These are phyloP conservation scores for Stegodyphus mimosarum DNA, from an alignment of 1,140 invertebrate genomes.

Conservation along the genomic window DNA sequence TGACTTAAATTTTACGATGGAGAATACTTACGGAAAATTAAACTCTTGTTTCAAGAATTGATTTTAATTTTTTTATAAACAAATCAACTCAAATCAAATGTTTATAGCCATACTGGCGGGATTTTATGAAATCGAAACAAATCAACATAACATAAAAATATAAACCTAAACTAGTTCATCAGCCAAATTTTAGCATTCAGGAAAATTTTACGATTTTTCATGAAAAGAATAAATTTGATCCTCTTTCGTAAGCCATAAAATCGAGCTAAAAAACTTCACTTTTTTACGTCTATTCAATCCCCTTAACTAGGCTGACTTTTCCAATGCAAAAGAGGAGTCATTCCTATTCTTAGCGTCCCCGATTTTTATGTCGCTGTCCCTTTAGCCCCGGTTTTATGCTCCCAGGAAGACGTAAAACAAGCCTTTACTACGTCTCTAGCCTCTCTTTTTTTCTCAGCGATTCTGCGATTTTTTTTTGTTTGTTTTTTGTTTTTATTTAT, in stretches of 20 bases:
- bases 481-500: constrained; percentile 25
- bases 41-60: no score
- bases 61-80: no score
- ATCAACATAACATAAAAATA: no score
- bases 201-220: constrained; percentile 6
- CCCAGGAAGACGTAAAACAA: constrained; percentile 48
- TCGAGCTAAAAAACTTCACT: constrained; percentile 1
- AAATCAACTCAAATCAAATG: no score
- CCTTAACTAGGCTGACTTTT: constrained; percentile 26
- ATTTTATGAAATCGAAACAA: no score
- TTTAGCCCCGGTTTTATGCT: constrained; percentile 9
- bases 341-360: constrained; percentile 31
- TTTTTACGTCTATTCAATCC: constrained; percentile 12
- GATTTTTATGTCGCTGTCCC: not conserved
- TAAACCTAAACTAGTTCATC: not conserved
- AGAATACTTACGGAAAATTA: no score
- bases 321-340: constrained; percentile 18
- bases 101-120: no score
- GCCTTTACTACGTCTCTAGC: constrained; percentile 21
- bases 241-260: constrained; percentile 1
- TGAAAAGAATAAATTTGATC: not conserved
- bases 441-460: not conserved
- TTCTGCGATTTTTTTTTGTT: constrained; percentile 15
- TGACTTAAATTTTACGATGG: no score
- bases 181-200: constrained; percentile 22